Conservation (phyloP, 2,888 invertebrate genomes). For the Adelognathus sp. region DNA sequence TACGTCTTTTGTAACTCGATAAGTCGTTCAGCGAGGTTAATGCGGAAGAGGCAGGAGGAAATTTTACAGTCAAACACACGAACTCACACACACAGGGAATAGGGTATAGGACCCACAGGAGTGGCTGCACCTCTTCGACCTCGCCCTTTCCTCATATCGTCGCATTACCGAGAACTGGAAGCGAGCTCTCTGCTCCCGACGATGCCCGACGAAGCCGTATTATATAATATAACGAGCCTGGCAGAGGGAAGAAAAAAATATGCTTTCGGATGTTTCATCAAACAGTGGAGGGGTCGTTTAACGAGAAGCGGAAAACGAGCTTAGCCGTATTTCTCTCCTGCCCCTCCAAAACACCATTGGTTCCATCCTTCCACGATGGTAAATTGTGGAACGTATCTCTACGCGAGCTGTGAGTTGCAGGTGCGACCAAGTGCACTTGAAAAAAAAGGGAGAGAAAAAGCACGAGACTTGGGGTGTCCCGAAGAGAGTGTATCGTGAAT, state of each 20-base stretch:
- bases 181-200: background rate
- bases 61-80: background rate
- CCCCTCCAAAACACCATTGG: constrained; percentile 22
- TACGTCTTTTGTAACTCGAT: constrained; percentile 73
- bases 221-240: background rate
- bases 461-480: constrained; percentile 45
- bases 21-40: constrained; percentile 67
- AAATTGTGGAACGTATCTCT: constrained; percentile 28
- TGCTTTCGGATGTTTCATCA: constrained; percentile 36
- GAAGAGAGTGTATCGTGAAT: too few relatives aligned
- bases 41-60: constrained; percentile 30
- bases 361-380: constrained; percentile 5
- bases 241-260: background rate
- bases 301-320: constrained; percentile 15
- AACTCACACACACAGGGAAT: constrained; percentile 8
- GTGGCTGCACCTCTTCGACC: background rate
- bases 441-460: constrained; percentile 27
- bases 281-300: constrained; percentile 13
- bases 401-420: constrained; percentile 33
- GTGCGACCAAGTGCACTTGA: constrained; percentile 55
- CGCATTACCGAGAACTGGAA: background rate
- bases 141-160: background rate
- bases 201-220: background rate
- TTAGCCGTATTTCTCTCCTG: constrained; percentile 2
- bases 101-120: background rate